These are phyloP conservation scores for Zapornia atra DNA, from an alignment of 2,113 vertebrate species.

Conservation along the genomic window DNA sequence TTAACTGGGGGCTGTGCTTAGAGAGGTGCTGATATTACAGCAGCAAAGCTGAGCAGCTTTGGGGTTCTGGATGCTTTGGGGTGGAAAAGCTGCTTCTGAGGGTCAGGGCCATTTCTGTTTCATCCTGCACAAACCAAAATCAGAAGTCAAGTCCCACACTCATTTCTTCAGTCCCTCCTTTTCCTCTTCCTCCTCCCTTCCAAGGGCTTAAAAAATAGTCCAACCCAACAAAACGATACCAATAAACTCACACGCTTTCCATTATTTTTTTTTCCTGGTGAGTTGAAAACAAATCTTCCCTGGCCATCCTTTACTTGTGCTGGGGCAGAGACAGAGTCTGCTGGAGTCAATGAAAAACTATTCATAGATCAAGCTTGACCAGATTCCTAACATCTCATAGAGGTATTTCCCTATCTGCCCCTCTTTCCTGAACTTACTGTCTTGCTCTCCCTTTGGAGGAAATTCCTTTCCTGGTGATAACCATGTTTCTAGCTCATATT, in stretches of 20 bases:
- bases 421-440: constrained; percentile 46
- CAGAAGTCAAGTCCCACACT: too few species aligned
- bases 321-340: neutral
- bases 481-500: constrained; percentile 64
- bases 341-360: constrained; percentile 16
- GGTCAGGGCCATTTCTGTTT: neutral
- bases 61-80: neutral
- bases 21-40: neutral
- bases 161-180: neutral
- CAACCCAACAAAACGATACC: neutral
- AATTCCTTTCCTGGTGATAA: constrained; percentile 71
- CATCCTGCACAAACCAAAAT: neutral
- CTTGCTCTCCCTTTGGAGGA: constrained; percentile 63
- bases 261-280: neutral
- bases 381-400: constrained; percentile 22
- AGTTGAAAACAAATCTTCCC: neutral
- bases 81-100: neutral
- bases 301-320: neutral
- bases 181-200: neutral
- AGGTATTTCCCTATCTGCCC: constrained; percentile 59
- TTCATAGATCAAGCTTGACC: neutral
- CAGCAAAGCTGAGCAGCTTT: neutral
- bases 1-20: neutral
- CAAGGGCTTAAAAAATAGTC: neutral
- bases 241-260: neutral